These are phyloP conservation scores for Mellivora capensis DNA, from an alignment of 2,113 vertebrate genomes.

Conservation along the genomic window DNA sequence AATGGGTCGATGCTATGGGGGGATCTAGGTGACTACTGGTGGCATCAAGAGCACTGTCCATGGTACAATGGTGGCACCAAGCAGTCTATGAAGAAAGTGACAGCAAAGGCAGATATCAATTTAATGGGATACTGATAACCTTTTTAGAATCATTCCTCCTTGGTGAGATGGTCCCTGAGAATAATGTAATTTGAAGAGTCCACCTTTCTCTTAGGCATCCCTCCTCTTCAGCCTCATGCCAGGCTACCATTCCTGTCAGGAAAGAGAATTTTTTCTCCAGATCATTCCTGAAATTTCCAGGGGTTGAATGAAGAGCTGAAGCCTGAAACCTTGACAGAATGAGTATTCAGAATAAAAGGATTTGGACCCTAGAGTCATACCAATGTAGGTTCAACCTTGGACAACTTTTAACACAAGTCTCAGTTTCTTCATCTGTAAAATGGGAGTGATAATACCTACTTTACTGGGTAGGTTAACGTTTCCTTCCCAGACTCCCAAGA, in stretches of 20 bases:
- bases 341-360: background rate
- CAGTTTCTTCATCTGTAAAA: background rate
- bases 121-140: background rate
- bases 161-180: background rate
- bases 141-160: background rate
- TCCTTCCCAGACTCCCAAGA: background rate
- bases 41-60: background rate
- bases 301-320: background rate
- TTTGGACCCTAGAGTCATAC: background rate
- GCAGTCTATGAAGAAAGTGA: background rate
- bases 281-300: background rate
- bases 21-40: background rate
- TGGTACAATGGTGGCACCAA: background rate
- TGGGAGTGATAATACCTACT: background rate
- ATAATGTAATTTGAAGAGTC: background rate
- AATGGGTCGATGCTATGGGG: background rate
- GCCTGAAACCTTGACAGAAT: background rate
- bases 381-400: background rate
- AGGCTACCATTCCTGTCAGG: background rate
- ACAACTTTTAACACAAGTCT: background rate
- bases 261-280: background rate
- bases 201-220: background rate
- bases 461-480: background rate
- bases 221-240: background rate
- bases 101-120: background rate